Conservation (phyloP, 2,797 vertebrate species). For the Microchirus variegatus region DNA sequence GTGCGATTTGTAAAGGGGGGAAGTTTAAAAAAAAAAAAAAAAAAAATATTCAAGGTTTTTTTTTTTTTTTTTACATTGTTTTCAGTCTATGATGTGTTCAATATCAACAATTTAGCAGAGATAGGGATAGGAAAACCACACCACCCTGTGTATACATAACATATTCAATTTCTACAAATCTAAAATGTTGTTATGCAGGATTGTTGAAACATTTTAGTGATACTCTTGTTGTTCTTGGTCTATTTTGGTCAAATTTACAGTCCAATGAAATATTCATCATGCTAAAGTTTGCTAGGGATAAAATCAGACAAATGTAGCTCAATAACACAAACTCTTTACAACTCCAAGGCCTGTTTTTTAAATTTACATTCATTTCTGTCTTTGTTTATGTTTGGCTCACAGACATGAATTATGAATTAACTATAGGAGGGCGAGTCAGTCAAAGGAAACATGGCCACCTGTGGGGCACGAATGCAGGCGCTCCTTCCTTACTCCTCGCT, state of each 20-base stretch:
- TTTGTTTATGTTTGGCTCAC: slow-evolving; percentile 69
- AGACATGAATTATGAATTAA: slow-evolving; percentile 74
- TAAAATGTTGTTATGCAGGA: background rate
- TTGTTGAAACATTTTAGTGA: slow-evolving; percentile 47
- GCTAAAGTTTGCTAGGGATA: slow-evolving; percentile 68
- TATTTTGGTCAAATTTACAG: slow-evolving; percentile 54
- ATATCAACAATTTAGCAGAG: too few species aligned
- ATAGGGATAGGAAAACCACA: too few species aligned
- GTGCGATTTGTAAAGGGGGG: too few species aligned
- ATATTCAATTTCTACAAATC: background rate
- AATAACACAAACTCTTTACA: slow-evolving; percentile 48
- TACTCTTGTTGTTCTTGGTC: slow-evolving; percentile 3
- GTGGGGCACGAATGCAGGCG: slow-evolving; percentile 46
- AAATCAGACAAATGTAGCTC: slow-evolving; percentile 73
- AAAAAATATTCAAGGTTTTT: too few species aligned
- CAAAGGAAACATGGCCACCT: slow-evolving; percentile 61
- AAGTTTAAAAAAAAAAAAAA: too few species aligned
- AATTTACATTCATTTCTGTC: slow-evolving; percentile 48
- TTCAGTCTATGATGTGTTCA: too few species aligned
- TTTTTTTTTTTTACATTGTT: too few species aligned
- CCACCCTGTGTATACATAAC: too few species aligned
- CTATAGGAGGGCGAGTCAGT: slow-evolving; percentile 52
- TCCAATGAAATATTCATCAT: slow-evolving; percentile 71
- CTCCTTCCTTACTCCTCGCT: slow-evolving; percentile 30
- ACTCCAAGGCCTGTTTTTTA: slow-evolving; percentile 21